These are phyloP conservation scores for Manduca sexta DNA, from an alignment of 1,140 invertebrate species.

Conservation along the genomic window DNA sequence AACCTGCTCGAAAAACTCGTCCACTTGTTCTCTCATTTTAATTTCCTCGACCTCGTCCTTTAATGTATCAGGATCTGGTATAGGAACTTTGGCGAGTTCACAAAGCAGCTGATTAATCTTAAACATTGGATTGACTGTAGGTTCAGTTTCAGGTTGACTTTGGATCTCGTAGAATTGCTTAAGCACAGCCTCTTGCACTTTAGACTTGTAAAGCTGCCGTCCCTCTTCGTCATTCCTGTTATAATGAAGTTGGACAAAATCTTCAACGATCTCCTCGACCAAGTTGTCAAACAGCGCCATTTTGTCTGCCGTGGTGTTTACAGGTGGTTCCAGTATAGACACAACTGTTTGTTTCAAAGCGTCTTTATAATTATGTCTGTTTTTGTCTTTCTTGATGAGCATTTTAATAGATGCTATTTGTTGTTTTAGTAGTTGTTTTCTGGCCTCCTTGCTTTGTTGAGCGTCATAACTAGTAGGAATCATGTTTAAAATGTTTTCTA, in stretches of 20 bases:
- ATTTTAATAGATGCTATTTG: constrained; percentile 28
- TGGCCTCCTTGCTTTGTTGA: constrained; percentile 16
- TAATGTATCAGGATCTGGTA: constrained; percentile 16
- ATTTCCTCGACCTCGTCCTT: constrained; percentile 34
- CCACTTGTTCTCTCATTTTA: constrained; percentile 29
- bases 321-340: constrained; percentile 18
- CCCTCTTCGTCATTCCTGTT: constrained; percentile 22
- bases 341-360: constrained; percentile 27
- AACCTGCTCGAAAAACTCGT: constrained; percentile 27
- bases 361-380: constrained; percentile 29
- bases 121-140: constrained; percentile 18
- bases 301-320: constrained; percentile 9
- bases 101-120: constrained; percentile 31
- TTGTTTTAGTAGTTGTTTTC: constrained; percentile 24
- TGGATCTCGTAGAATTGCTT: constrained; percentile 16
- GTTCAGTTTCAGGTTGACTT: constrained; percentile 1
- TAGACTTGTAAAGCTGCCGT: constrained; percentile 23
- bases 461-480: constrained; percentile 19
- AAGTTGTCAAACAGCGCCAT: constrained; percentile 12
- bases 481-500: constrained; percentile 22
- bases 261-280: constrained; percentile 32
- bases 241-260: constrained; percentile 31
- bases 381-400: constrained; percentile 27
- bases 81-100: constrained; percentile 32
- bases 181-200: constrained; percentile 20